Evolutionary conservation across 2,797 vertebrate species (phyloP).

Genomic region (Leptodactylus fallax): DNA sequence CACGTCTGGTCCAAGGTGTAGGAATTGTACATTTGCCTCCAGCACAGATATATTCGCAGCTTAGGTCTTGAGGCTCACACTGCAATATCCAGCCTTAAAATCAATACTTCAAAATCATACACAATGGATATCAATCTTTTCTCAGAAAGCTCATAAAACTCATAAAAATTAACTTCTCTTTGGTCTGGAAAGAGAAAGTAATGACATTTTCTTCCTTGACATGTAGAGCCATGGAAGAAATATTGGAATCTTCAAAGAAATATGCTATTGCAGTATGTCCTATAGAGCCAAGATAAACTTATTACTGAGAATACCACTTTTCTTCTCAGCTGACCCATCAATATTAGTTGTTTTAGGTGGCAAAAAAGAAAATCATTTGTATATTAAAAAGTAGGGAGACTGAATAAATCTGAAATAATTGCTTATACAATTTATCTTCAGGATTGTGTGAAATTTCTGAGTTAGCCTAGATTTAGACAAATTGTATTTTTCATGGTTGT

Average conservation of each 20-base stretch:
- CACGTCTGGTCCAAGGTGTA: background rate
- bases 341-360: conserved; percentile 34
- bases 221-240: conserved; percentile 54
- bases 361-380: conserved; percentile 11
- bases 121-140: conserved; percentile 50
- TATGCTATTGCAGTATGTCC: conserved; percentile 28
- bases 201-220: conserved; percentile 51
- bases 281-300: conserved; percentile 45
- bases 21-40: background rate
- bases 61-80: conserved; percentile 31
- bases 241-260: conserved; percentile 50
- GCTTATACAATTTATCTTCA: background rate
- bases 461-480: too few relatives aligned
- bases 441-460: background rate
- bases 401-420: background rate
- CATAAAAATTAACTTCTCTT: conserved; percentile 57
- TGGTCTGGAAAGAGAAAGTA: conserved; percentile 48
- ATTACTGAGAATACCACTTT: conserved; percentile 22
- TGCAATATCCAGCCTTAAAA: conserved; percentile 49
- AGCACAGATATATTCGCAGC: conserved; percentile 24
- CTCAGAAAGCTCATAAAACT: conserved; percentile 48
- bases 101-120: conserved; percentile 55
- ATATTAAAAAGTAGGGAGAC: background rate
- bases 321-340: conserved; percentile 14
- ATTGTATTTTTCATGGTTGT: too few relatives aligned